Evolutionary conservation across 2,888 invertebrate genomes (phyloP).

Genomic region (Piscicola geometra): DNA sequence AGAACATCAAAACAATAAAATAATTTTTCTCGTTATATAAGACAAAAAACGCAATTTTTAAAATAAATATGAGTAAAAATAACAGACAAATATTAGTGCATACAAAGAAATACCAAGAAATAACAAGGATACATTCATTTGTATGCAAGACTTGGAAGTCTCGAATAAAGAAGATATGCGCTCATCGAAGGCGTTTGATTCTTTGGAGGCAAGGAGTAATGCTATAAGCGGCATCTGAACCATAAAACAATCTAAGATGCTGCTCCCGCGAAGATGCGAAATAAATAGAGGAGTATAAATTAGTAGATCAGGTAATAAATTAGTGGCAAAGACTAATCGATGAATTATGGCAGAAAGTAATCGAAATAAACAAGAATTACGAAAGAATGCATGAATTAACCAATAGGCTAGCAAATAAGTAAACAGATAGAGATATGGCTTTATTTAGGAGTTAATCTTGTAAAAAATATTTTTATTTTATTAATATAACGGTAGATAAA

Average conservation of each 20-base stretch:
- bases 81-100: too few species aligned
- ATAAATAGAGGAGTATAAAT: neutral
- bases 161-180: conserved; percentile 6
- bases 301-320: neutral
- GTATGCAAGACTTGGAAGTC: neutral
- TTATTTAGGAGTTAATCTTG: too few species aligned
- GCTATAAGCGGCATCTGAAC: neutral
- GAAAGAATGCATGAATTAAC: too few species aligned
- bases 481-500: too few species aligned
- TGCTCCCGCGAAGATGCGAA: neutral
- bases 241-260: neutral
- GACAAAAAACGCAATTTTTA: neutral
- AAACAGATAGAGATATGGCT: too few species aligned
- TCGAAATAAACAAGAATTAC: too few species aligned
- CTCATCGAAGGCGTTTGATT: neutral
- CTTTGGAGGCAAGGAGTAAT: conserved; percentile 6
- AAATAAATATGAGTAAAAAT: too few species aligned
- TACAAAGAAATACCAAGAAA: too few species aligned
- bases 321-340: neutral
- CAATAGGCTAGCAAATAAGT: too few species aligned
- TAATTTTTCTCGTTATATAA: too few species aligned
- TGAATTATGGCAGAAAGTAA: neutral
- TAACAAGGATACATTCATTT: neutral
- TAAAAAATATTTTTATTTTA: too few species aligned
- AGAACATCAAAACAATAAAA: too few species aligned